Evolutionary conservation across 2,113 vertebrate genomes (phyloP), one percentile per base, ranked within the genome.

Genomic region (Rafetus swinhoei): DNA sequence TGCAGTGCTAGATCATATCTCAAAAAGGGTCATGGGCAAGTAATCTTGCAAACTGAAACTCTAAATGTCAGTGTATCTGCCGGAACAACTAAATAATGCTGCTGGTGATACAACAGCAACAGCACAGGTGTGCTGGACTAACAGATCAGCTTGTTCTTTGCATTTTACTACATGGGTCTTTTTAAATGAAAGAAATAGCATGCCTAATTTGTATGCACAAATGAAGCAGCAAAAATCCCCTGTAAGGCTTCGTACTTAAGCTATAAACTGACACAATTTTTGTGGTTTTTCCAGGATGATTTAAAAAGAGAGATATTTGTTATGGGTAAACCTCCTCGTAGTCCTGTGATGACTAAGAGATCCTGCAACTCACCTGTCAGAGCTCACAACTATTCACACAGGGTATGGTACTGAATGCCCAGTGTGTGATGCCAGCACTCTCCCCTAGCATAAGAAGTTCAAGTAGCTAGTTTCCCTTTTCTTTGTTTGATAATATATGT

Each of bases 291-390:
- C 97, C 97, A 99, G 99, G 98, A 97, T 94, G 97, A 98, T 97
- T 97, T 98, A 97, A 98, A 98, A 97, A 98, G 98, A 93, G 98
- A 99, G 93, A 77, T 97, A 88, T 97, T 98, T 98, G 98, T 99
- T 96, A 98, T 98, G 96, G 98, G 99, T 98, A 99, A 99, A 97
- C 99, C 99, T 96, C 99, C 99, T 35, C 99, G 99, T 98, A 99
- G 99, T 97, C 99, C 99, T 97, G 98, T 99, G 98, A 98, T 98
- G 98, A 97, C 98, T 97, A 98, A 98, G 98, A 98, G 98, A 96
- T 98, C 97, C 97, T 98, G 98, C 97, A 84, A 98, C 97, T 99
- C 99, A 15, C 97, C 98, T 89, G 88, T 98, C 98, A 98, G 98
- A 98, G 98, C 98, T 96, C 99, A 98, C 97, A 97, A 96, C 97